Base-by-base conservation (phyloP, 2,888 invertebrate genomes). In the Neoitamus cyanurus region DNA sequence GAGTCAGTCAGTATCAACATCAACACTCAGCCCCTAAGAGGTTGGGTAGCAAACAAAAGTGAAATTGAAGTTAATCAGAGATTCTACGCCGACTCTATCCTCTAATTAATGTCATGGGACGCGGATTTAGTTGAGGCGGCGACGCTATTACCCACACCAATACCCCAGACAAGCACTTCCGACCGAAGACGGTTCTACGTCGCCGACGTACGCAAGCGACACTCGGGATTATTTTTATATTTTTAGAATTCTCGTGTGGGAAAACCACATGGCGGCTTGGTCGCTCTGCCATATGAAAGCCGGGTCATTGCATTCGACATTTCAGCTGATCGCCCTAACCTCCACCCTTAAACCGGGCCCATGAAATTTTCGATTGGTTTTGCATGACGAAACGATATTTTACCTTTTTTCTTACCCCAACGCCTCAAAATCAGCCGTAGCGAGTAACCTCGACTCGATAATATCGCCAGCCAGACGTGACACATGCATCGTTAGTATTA, bases 51-150 rank as follows among this genome's bases (percentile, higher is more conserved):
- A 20, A 58, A 9, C 25, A 58, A 58, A 25, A 58, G 31, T 70
- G 31, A 70, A 70, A 70, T 30, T 70, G 28, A 70, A 70, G n/a
- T 30, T 70, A 70, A 73, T 73, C 73, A 73, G 36, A 36, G 15
- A 34, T 36, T 73, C 36, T 36, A 73, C 73, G 73, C 20, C 28
- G 37, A 5, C 73, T 42, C 20, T 25, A 42, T 25, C 75, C 3
- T 36, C 25, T 42, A 42, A 75, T 75, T 75, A 75, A 75, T 75
- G 46, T 75, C 75, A 75, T 42, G 42, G 42, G 75, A 42, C 30
- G 31, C 73, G 13, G 13, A 42, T 37, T 37, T 28, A 28, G 3
- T 13, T 28, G 28, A 42, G 6, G 13, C 37, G 9, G 20, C 11
- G 34, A 15, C 37, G 28, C 28, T 75, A 1, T 42, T 7, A 75